Evolutionary conservation across 2,888 invertebrate species (phyloP), one percentile per base, ranked within the genome.

Genomic region (Hyppa rectilinea): DNA sequence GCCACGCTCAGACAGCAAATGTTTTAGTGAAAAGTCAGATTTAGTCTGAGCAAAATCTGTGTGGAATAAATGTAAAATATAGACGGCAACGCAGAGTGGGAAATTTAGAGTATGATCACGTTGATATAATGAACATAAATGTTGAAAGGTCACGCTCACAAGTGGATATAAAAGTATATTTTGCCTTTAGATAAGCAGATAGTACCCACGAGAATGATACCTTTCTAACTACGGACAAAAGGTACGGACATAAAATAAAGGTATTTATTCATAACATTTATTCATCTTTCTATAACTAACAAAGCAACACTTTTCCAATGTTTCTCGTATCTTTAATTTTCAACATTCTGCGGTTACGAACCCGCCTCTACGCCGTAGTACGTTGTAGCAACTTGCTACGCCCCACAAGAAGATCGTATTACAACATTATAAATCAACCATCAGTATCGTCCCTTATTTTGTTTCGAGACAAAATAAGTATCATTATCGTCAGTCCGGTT

Each of bases 291-390:
- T 10, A 14, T 2, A 65, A 53, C 4, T 47, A 75, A 65, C 10
- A 26, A 55, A 75, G 23, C 38, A 31, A 14, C 5, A 58, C 9
- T 2, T 23, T n/a, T 12, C 4, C 29, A 61, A 61, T 40, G 5
- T 34, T 31, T 26, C 43, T 10, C 0, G 12, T 40, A 6, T 31
- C 3, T 38, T 52, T 58, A 49, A 49, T 34, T 45, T n/a, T 40
- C 10, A 31, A 45, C 6, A 38, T 64, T 45, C 50, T 59, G 38
- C 38, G 49, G 53, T 45, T 56, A 70, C 23, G 49, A 53, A 59
- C 34, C n/a, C 34, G n/a, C 3, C 31, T 60, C 73, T 80, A 74
- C 83, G 63, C 50, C 77, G 83, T 66, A 68, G 66, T 38, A 20
- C 20, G 49, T 23, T 10, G 66, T 58, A 67, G 50, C 49, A 49